Conservation (phyloP, 2,113 vertebrate genomes). For the Fulica atra region DNA sequence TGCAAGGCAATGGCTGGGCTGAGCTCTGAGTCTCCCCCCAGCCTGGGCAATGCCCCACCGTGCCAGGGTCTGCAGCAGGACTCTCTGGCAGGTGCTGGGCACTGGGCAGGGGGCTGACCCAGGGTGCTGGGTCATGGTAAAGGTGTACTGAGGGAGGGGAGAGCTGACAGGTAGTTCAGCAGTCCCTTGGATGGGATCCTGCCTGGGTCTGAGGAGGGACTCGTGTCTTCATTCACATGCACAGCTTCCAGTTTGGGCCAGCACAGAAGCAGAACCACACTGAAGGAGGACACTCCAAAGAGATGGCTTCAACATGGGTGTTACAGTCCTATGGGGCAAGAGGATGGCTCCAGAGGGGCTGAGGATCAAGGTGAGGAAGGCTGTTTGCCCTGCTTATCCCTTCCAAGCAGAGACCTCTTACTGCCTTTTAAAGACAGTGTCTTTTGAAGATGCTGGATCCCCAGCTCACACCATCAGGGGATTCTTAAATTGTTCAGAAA, state of each 20-base stretch:
- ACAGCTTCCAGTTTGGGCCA: neutral
- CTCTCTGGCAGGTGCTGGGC: neutral
- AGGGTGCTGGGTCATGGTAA: neutral
- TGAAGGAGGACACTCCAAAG: neutral
- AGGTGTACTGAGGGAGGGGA: neutral
- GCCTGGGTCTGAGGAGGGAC: neutral
- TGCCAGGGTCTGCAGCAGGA: neutral
- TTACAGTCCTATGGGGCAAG: neutral
- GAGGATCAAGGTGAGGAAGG: neutral
- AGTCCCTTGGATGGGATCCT: neutral
- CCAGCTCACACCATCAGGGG: neutral
- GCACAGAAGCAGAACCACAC: conserved; percentile 29
- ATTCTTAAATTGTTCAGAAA: neutral
- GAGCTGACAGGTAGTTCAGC: neutral
- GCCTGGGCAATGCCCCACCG: neutral
- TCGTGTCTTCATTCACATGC: neutral
- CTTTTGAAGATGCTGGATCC: neutral
- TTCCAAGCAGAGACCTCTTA: neutral
- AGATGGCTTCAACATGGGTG: neutral
- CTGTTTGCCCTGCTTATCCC: neutral
- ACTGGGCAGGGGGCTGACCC: neutral
- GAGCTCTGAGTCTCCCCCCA: neutral
- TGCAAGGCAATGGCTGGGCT: neutral
- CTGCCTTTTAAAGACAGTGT: neutral
- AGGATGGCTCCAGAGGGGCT: neutral